These are phyloP conservation scores for Rhinichthys klamathensis DNA, from an alignment of 2,113 vertebrate genomes.

Conservation along the genomic window DNA sequence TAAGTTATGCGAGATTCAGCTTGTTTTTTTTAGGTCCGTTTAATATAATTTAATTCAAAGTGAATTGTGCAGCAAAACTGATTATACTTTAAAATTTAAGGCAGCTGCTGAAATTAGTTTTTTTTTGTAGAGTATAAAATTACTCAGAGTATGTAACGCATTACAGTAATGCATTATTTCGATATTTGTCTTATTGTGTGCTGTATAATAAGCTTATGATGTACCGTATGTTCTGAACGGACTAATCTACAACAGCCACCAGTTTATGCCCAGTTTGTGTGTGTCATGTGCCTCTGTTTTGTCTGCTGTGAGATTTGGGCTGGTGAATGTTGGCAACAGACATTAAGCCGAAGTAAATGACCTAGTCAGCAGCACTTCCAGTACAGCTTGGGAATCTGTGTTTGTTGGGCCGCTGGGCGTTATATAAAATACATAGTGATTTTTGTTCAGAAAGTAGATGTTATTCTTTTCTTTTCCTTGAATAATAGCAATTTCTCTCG, in stretches of 20 bases:
- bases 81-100: not conserved
- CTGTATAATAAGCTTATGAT: slow-evolving; percentile 35
- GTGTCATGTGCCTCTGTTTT: slow-evolving; percentile 41
- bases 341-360: slow-evolving; percentile 10
- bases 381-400: not conserved
- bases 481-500: not conserved
- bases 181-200: slow-evolving; percentile 6
- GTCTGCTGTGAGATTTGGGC: slow-evolving; percentile 38
- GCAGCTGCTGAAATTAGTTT: too few relatives aligned
- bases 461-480: not conserved
- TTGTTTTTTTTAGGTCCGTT: not conserved
- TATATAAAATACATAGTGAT: not conserved
- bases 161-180: not conserved
- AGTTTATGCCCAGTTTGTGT: slow-evolving; percentile 27
- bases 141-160: too few relatives aligned
- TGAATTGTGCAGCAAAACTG: not conserved
- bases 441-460: slow-evolving; percentile 5
- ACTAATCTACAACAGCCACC: slow-evolving; percentile 4
- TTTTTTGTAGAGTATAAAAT: too few relatives aligned
- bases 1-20: too few relatives aligned
- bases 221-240: slow-evolving; percentile 33
- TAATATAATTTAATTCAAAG: not conserved
- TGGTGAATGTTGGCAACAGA: slow-evolving; percentile 4
- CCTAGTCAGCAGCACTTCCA: slow-evolving; percentile 17
- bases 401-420: not conserved